These are phyloP conservation scores for Clanis bilineata DNA, from an alignment of 2,888 invertebrate species.

Conservation along the genomic window DNA sequence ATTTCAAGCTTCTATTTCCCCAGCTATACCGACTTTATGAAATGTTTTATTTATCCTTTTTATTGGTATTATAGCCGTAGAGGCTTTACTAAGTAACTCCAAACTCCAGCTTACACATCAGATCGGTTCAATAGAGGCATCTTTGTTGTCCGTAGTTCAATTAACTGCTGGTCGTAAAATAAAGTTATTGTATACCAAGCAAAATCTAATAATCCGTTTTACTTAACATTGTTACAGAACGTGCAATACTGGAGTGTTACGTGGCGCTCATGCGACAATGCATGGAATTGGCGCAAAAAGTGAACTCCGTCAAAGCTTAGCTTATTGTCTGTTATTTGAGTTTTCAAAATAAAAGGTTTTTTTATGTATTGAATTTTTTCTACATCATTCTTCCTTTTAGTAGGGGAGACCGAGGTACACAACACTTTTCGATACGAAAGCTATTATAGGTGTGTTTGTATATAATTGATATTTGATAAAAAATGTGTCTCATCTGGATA, in stretches of 20 bases:
- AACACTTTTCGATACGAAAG: too few relatives aligned
- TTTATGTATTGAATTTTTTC: too few relatives aligned
- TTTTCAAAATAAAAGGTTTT: background rate
- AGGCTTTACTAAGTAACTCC: background rate
- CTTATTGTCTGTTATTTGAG: background rate
- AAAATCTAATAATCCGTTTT: slow-evolving; percentile 2
- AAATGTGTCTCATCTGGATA: too few relatives aligned
- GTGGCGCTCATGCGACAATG: slow-evolving; percentile 45
- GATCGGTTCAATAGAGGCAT: background rate
- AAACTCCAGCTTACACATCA: background rate
- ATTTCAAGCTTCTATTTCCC: background rate
- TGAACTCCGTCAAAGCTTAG: slow-evolving; percentile 33
- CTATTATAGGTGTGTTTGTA: too few relatives aligned
- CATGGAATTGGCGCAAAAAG: slow-evolving; percentile 43
- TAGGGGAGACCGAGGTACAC: too few relatives aligned
- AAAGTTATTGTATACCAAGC: background rate
- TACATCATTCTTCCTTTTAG: too few relatives aligned
- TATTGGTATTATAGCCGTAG: background rate
- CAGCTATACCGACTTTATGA: background rate
- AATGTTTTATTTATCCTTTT: background rate
- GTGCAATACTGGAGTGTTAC: slow-evolving; percentile 46
- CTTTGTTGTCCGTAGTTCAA: background rate
- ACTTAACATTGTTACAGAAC: slow-evolving; percentile 45
- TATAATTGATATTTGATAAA: too few relatives aligned
- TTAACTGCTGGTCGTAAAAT: slow-evolving; percentile 4